phyloP scores from a whole-genome alignment of 1,140 invertebrate genomes.

The Drosophila kepulauana region DNA sequence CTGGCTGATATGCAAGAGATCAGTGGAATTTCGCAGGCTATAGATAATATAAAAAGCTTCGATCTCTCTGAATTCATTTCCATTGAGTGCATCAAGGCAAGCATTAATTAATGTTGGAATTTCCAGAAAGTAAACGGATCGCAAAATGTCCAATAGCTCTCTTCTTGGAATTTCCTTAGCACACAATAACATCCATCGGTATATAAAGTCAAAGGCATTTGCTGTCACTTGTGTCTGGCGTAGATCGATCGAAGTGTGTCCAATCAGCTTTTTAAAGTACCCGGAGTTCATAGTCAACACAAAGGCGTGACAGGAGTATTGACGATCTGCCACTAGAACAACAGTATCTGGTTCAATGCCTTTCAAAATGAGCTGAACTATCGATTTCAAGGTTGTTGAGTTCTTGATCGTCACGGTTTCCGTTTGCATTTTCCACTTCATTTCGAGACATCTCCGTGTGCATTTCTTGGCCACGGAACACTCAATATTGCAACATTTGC shows the following conservation, averaged over 20 bases:
- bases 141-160: background rate
- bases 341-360: conserved; percentile 17
- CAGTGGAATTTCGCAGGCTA: background rate
- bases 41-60: conserved; percentile 21
- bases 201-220: conserved; percentile 10
- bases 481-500: background rate
- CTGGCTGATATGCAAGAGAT: conserved; percentile 3
- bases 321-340: background rate
- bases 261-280: background rate
- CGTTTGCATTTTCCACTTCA: background rate
- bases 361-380: background rate
- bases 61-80: conserved; percentile 11
- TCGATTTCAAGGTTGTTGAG: background rate
- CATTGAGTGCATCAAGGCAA: conserved; percentile 25
- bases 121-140: conserved; percentile 18
- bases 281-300: conserved; percentile 5
- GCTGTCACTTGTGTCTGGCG: background rate
- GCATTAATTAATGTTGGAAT: conserved; percentile 16
- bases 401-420: background rate
- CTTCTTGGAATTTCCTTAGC: background rate
- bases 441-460: background rate
- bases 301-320: conserved; percentile 22
- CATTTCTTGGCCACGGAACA: background rate
- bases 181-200: conserved; percentile 22
- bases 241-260: conserved; percentile 6